These are phyloP conservation scores for Rhogogaster chlorosoma DNA, from an alignment of 2,888 invertebrate genomes.

Conservation along the genomic window DNA sequence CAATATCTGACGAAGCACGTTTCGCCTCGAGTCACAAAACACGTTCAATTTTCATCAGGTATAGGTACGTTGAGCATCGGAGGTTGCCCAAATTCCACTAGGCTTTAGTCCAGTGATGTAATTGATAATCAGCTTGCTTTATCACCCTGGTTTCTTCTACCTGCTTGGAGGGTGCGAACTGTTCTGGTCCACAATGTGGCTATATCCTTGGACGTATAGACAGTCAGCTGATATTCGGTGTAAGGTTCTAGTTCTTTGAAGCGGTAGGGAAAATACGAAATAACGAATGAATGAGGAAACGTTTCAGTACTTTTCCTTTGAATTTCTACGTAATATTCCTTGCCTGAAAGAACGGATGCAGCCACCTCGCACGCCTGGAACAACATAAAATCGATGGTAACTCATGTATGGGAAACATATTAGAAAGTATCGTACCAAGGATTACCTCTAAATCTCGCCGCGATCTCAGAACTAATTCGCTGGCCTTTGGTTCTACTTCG, in stretches of 20 bases:
- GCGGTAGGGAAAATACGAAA: background rate
- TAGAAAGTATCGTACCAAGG: background rate
- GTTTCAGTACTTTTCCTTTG: background rate
- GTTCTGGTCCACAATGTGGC: conserved; percentile 36
- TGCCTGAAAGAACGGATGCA: background rate
- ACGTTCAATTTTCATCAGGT: background rate
- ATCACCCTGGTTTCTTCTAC: conserved; percentile 54
- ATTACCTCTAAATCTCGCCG: background rate
- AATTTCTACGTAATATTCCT: background rate
- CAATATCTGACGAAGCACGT: background rate
- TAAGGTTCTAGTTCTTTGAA: background rate
- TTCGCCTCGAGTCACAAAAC: background rate
- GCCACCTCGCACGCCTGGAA: background rate
- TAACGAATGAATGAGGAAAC: background rate
- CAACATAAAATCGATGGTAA: background rate
- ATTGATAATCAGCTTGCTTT: background rate
- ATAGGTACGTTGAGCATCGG: background rate
- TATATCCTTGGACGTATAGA: conserved; percentile 35
- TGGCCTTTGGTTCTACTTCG: background rate
- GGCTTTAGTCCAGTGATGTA: background rate
- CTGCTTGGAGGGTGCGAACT: conserved; percentile 60
- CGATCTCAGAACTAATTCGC: background rate
- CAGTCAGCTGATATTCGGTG: conserved; percentile 53
- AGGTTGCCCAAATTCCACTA: background rate
- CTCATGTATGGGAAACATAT: background rate